Base-by-base conservation (phyloP, 2,888 invertebrate genomes). In the Tetrapedia diversipes region DNA sequence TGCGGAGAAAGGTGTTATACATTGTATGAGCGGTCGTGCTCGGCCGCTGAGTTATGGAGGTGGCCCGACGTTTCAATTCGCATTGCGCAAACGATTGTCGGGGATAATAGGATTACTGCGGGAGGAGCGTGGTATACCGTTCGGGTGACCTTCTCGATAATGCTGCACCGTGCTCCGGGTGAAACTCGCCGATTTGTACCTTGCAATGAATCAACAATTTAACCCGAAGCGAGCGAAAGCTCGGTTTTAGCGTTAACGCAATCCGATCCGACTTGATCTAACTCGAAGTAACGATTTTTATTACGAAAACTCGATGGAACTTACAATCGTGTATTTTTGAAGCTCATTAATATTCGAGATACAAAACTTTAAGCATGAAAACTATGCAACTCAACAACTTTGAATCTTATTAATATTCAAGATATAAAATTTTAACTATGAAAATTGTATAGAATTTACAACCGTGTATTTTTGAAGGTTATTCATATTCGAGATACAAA, bases 1-100 rank as follows among this genome's bases (percentile, higher is more conserved):
- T 63, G 63, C 63, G 63, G 63, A 63, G 63, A 63, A 63, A 63
- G 63, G 63, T 56, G 56, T 37, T 34, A 22, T 47, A 34, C n/a
- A n/a, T n/a, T n/a, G n/a, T 47, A 61, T 11, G 39, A 10, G 10
- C 32, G 24, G 29, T n/a, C 4, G 22, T 22, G 39, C 14, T 14
- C 29, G 14, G 32, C 10, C 22, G 24, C 7, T 34, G 56, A 66
- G 56, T 56, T 56, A 66, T 66, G 56, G 57, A 66, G 57, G 37
- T 66, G 24, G 65, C 57, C 57, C 65, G 56, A 66, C 57, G 65
- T 66, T 66, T 66, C 65, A 24, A 66, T 63, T 49, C 63, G 37
- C 49, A 34, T 66, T 66, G 65, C 65, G 65, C 57, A 66, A 66
- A 34, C 34, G 27, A 57, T 66, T 66, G 65, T 66, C 43, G 45